phyloP scores from a whole-genome alignment of 2,113 vertebrate species.

The Mixornis gularis region DNA sequence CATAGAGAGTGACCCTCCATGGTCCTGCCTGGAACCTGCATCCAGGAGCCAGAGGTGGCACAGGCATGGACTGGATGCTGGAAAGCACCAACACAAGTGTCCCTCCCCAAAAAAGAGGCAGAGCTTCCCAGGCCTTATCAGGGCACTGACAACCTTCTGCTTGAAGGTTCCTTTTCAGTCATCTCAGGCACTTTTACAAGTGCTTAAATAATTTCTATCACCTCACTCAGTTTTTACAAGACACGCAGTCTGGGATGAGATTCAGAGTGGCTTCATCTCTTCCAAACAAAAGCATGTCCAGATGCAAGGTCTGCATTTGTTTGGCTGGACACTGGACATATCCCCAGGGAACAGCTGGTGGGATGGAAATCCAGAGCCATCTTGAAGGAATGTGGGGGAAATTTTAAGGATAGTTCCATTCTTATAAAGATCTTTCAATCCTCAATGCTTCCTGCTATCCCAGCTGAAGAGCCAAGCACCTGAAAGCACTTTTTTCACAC shows the following conservation, averaged over 20 bases:
- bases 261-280: background rate
- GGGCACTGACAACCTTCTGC: background rate
- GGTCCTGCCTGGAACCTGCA: background rate
- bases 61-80: accelerated
- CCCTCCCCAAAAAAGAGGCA: background rate
- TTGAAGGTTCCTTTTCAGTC: background rate
- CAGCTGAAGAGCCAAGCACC: background rate
- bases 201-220: background rate
- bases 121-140: background rate
- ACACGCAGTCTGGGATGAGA: background rate
- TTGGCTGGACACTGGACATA: background rate
- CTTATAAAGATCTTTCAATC: background rate
- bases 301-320: background rate
- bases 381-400: background rate
- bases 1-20: background rate
- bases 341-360: background rate
- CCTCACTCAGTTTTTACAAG: background rate
- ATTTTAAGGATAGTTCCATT: background rate
- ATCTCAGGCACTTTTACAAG: background rate
- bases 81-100: accelerated
- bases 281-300: background rate
- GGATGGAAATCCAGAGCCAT: background rate
- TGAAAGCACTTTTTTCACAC: background rate
- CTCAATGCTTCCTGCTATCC: background rate
- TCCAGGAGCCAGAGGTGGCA: background rate